Conservation (phyloP, 2,888 invertebrate genomes). For the Philhelius pedissequus region DNA sequence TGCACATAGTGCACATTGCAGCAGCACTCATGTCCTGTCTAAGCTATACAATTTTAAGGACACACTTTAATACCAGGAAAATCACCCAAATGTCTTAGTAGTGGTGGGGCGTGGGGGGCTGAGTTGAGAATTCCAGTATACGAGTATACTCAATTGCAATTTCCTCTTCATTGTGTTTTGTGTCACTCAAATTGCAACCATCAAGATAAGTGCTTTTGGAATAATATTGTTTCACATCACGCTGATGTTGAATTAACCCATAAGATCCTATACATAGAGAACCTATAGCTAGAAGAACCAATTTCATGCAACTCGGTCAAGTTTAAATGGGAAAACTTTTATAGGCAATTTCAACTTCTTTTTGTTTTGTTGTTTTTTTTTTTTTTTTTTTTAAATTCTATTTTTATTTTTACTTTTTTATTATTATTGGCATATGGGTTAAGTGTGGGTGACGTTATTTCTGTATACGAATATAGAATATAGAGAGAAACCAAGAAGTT, state of each 20-base stretch:
- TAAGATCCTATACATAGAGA: not conserved
- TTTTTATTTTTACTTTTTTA: not conserved
- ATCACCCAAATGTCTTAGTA: slow-evolving; percentile 17
- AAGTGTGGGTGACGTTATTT: slow-evolving; percentile 16
- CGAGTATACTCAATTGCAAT: slow-evolving; percentile 33
- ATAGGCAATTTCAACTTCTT: slow-evolving; percentile 41
- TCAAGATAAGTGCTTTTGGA: slow-evolving; percentile 47
- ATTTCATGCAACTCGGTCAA: slow-evolving; percentile 48
- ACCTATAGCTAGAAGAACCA: not conserved
- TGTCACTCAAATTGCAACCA: slow-evolving; percentile 37
- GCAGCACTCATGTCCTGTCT: slow-evolving; percentile 1
- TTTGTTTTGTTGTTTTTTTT: not conserved
- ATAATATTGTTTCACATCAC: slow-evolving; percentile 33
- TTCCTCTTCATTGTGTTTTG: slow-evolving; percentile 39
- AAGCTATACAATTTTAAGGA: not conserved
- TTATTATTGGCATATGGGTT: slow-evolving; percentile 26
- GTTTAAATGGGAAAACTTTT: slow-evolving; percentile 44
- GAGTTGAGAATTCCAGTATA: not conserved
- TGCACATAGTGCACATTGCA: not conserved
- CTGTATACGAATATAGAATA: not conserved
- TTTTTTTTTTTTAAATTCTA: not conserved
- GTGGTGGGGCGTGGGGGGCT: too few species aligned
- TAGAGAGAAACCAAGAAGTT: slow-evolving; percentile 1
- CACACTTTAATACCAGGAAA: slow-evolving; percentile 13
- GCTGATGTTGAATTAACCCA: not conserved